These are phyloP conservation scores for Drosophila nasuta DNA, from an alignment of 1,140 invertebrate species.

Conservation along the genomic window DNA sequence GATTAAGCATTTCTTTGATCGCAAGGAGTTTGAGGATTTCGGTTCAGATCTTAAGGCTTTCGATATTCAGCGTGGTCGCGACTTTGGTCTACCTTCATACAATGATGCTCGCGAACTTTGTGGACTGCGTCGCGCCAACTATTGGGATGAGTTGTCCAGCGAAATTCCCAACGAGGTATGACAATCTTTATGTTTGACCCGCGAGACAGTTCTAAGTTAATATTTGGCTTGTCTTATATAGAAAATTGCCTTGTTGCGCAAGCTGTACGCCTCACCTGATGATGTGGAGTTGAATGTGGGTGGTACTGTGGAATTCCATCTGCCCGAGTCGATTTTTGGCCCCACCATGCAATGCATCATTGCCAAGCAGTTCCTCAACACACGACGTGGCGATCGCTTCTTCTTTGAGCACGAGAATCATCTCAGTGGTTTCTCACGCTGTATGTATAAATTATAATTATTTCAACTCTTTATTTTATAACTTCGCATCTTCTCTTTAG, in stretches of 20 bases:
- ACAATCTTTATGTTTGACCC: neutral
- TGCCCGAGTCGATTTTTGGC: slow-evolving; percentile 91
- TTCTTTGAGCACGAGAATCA: slow-evolving; percentile 92
- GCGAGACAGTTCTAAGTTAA: neutral
- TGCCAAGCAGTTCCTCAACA: slow-evolving; percentile 93
- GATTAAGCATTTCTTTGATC: slow-evolving; percentile 92
- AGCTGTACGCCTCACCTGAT: slow-evolving; percentile 86
- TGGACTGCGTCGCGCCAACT: slow-evolving; percentile 89
- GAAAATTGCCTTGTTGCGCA: slow-evolving; percentile 69
- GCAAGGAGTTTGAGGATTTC: slow-evolving; percentile 85
- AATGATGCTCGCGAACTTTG: slow-evolving; percentile 92
- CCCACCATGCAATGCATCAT: slow-evolving; percentile 96
- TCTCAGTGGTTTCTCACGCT: slow-evolving; percentile 89
- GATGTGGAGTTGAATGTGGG: slow-evolving; percentile 96
- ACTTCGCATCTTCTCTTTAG: slow-evolving; percentile 80
- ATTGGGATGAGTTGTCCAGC: slow-evolving; percentile 90
- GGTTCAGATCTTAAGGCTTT: slow-evolving; percentile 90
- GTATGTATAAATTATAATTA: slow-evolving; percentile 85
- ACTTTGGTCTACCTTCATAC: slow-evolving; percentile 94
- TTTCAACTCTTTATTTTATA: too few relatives aligned
- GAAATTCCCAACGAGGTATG: slow-evolving; percentile 89
- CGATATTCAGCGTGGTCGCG: slow-evolving; percentile 95
- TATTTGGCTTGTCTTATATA: slow-evolving; percentile 24
- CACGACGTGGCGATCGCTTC: slow-evolving; percentile 92
- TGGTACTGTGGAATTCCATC: slow-evolving; percentile 91